A percentile compares a stretch with the other conserved stretches of the same genome.
These are phyloP conservation scores for Lophius piscatorius DNA, from an alignment of 2,113 vertebrate species.

Conservation along the genomic window DNA sequence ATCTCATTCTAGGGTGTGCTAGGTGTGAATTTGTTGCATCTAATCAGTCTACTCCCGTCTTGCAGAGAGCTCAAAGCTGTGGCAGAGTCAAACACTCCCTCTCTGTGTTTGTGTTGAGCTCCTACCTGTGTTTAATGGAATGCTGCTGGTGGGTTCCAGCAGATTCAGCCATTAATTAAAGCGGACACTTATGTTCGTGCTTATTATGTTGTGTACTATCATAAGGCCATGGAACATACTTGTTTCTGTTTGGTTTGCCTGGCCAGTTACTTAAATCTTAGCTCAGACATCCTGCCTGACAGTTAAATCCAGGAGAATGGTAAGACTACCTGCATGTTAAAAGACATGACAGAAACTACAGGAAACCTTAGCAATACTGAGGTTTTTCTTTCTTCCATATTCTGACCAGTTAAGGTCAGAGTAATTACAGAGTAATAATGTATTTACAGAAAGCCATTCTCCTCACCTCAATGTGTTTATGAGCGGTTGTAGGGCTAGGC, in stretches of 20 bases:
- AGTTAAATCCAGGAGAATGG: no score
- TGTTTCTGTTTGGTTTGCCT: neutral
- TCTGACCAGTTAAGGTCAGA: no score
- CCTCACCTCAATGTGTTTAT: no score
- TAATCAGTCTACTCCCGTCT: neutral
- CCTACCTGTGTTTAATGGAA: slow-evolving; percentile 44
- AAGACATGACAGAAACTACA: no score
- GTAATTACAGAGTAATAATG: no score
- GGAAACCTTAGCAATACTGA: no score
- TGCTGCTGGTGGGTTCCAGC: slow-evolving; percentile 3
- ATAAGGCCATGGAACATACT: neutral
- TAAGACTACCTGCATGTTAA: no score
- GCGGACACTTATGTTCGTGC: neutral
- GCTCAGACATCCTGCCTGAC: neutral
- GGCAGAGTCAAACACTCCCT: neutral
- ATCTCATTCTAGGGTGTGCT: neutral
- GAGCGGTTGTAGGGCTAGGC: no score
- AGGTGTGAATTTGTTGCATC: neutral
- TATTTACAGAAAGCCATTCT: no score
- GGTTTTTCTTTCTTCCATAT: no score
- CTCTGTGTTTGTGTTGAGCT: slow-evolving; percentile 4
- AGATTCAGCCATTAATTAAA: slow-evolving; percentile 42
- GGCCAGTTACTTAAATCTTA: neutral
- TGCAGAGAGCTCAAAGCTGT: neutral
- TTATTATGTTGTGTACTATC: slow-evolving; percentile 25